Percentiles rank a stretch among this genome's conserved stretches.
phyloP scores from a whole-genome alignment of 23 tunicate genomes.

The Halocynthia aurantium region DNA sequence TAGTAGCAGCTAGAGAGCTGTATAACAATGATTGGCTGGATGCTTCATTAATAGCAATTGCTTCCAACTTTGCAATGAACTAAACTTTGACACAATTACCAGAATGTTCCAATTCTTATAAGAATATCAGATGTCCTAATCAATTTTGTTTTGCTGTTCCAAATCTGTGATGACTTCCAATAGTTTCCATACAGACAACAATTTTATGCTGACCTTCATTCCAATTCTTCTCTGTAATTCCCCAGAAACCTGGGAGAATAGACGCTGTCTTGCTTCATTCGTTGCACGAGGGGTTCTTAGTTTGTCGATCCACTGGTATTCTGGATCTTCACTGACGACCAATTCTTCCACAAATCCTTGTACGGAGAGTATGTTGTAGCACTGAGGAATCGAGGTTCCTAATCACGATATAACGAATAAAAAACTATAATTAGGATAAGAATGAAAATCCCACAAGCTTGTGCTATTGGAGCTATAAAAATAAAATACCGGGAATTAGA shows the following conservation, averaged over 20 bases:
- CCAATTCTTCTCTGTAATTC: constrained; percentile 86
- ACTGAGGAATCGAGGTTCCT: constrained; percentile 54
- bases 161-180: not conserved
- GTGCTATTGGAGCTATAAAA: too few species aligned
- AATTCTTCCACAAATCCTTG: constrained; percentile 77
- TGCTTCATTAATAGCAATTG: too few species aligned
- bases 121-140: too few species aligned
- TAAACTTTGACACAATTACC: too few species aligned
- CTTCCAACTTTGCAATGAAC: too few species aligned
- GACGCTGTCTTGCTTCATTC: constrained; percentile 83
- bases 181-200: not conserved
- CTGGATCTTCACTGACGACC: constrained; percentile 71
- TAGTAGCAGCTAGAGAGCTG: too few species aligned
- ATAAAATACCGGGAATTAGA: too few species aligned
- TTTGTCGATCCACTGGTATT: constrained; percentile 85
- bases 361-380: constrained; percentile 33
- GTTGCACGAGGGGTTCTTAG: constrained; percentile 81
- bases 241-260: constrained; percentile 82
- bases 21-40: too few species aligned
- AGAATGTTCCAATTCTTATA: too few species aligned
- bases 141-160: not conserved
- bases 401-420: not conserved
- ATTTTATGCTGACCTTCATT: constrained; percentile 42
- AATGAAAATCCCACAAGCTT: too few species aligned
- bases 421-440: too few species aligned